Evolutionary conservation across 2,113 vertebrate species (phyloP).

Genomic region (Nothoprocta perdicaria): DNA sequence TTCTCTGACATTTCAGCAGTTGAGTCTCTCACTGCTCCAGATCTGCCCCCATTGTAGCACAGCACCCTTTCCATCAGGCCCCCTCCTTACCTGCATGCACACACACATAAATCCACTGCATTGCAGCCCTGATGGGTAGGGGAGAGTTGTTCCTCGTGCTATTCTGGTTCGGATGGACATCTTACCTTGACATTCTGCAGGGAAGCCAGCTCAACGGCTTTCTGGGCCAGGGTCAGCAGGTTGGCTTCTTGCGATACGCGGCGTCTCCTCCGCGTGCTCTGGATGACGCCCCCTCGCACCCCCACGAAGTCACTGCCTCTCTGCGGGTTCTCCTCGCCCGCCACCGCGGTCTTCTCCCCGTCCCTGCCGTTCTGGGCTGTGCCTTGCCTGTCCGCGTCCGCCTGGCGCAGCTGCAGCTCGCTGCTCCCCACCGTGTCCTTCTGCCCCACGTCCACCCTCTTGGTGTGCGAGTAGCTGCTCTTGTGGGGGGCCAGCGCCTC

Average conservation of each 20-base stretch:
- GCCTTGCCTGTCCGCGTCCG: slow-evolving; percentile 68
- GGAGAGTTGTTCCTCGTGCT: neutral
- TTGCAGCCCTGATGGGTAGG: neutral
- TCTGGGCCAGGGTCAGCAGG: slow-evolving; percentile 93
- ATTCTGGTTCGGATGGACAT: neutral
- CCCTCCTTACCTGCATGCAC: neutral
- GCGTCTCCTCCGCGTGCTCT: slow-evolving; percentile 88
- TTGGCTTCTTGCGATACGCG: slow-evolving; percentile 94
- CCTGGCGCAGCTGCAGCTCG: slow-evolving; percentile 62
- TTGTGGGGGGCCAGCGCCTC: slow-evolving; percentile 67
- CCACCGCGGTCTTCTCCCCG: slow-evolving; percentile 54
- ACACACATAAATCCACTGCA: neutral
- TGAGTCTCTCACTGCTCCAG: neutral
- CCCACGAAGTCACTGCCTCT: slow-evolving; percentile 77
- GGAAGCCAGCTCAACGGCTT: slow-evolving; percentile 94
- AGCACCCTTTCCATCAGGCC: neutral
- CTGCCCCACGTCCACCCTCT: slow-evolving; percentile 38
- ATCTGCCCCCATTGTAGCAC: neutral
- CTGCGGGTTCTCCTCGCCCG: slow-evolving; percentile 52
- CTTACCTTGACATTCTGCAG: slow-evolving; percentile 82
- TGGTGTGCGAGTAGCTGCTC: slow-evolving; percentile 36
- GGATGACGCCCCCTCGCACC: slow-evolving; percentile 89
- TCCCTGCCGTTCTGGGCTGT: slow-evolving; percentile 73
- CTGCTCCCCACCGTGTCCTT: slow-evolving; percentile 63
- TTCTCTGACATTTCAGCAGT: neutral